A percentile compares a stretch with the other conserved stretches of the same genome.
Conservation (phyloP, 2,797 vertebrate species). For the Danio kyathit region DNA sequence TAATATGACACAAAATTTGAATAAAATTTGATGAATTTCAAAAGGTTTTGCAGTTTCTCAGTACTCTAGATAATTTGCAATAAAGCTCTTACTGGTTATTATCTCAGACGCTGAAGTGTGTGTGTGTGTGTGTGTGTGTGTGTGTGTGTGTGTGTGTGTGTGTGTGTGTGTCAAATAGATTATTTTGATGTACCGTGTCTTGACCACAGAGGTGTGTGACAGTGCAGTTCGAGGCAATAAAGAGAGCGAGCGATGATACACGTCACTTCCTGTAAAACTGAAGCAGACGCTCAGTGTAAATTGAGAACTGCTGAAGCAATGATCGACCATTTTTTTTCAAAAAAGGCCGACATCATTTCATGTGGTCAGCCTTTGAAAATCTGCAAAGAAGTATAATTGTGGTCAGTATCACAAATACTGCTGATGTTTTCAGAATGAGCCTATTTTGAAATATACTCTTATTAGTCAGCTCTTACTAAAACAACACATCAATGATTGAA, state of each 20-base stretch:
- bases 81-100: neutral
- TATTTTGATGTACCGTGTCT: no score
- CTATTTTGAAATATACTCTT: no score
- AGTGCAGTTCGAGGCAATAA: no score
- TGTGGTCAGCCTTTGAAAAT: neutral
- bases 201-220: no score
- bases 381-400: neutral
- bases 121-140: no score
- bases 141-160: no score
- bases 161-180: neutral
- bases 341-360: neutral
- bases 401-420: no score
- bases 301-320: neutral
- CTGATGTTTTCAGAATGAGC: no score
- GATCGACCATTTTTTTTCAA: neutral
- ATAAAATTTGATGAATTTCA: no score
- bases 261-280: constrained; percentile 2
- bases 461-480: no score
- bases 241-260: neutral
- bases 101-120: neutral
- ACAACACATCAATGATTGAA: neutral
- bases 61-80: neutral
- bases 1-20: neutral
- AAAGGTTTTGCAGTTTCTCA: neutral
- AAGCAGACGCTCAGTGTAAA: neutral